Conservation (phyloP, 2,797 vertebrate species). For the Hippoglossus hippoglossus region DNA sequence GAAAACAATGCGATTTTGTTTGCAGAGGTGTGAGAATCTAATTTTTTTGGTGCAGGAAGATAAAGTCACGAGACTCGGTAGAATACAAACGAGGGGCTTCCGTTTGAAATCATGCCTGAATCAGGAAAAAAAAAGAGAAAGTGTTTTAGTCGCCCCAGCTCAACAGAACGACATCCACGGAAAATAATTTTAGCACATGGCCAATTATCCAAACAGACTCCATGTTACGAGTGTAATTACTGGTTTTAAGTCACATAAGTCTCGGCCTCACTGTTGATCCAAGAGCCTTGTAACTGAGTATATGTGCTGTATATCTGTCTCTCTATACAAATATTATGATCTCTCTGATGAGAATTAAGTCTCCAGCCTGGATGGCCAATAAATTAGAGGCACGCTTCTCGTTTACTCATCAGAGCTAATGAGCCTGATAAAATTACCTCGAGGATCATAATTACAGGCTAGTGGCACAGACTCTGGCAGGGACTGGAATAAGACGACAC, state of each 20-base stretch:
- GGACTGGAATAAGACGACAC: conserved; percentile 75
- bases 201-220: conserved; percentile 68
- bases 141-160: conserved; percentile 19
- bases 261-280: conserved; percentile 65
- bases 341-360: conserved; percentile 88
- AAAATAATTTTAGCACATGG: conserved; percentile 56
- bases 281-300: conserved; percentile 60
- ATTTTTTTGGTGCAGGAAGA: conserved; percentile 65
- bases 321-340: conserved; percentile 90
- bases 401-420: conserved; percentile 97
- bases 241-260: conserved; percentile 74
- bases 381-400: conserved; percentile 94
- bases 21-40: conserved; percentile 76
- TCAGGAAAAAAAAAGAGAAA: conserved; percentile 26
- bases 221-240: conserved; percentile 69
- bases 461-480: conserved; percentile 87
- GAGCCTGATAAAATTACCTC: conserved; percentile 96
- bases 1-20: conserved; percentile 79
- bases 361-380: conserved; percentile 91
- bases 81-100: conserved; percentile 64
- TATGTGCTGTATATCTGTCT: conserved; percentile 67
- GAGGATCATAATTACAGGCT: conserved; percentile 95
- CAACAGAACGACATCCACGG: conserved; percentile 43
- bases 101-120: conserved; percentile 53
- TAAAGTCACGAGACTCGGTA: conserved; percentile 52